A percentile compares a stretch with the other conserved stretches of the same genome.
Evolutionary conservation across 2,113 vertebrate genomes (phyloP).

Genomic region (Nesoenas mayeri): DNA sequence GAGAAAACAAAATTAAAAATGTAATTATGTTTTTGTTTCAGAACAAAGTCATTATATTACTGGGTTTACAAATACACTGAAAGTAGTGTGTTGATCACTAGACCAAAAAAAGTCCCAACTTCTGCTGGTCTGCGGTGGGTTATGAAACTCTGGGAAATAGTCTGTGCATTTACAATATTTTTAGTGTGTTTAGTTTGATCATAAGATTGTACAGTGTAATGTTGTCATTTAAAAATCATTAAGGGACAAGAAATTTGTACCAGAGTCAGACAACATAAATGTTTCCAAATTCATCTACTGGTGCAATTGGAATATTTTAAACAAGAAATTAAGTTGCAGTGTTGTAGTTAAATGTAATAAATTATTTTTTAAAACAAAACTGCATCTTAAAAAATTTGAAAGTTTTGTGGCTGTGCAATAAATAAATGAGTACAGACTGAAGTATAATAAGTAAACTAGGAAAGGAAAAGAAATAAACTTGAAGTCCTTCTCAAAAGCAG

Average conservation of each 20-base stretch:
- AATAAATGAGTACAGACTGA: not conserved
- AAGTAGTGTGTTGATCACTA: not conserved
- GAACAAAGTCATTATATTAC: not conserved
- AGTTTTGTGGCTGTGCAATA: not conserved
- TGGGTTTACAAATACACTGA: not conserved
- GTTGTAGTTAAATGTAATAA: not conserved
- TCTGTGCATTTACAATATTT: not conserved
- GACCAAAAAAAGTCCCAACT: not conserved
- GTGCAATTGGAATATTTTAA: not conserved
- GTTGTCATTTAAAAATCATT: not conserved
- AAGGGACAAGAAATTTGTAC: not conserved
- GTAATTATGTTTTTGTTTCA: slow-evolving; percentile 59
- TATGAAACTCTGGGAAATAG: not conserved
- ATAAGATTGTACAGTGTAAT: not conserved
- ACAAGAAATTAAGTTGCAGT: not conserved
- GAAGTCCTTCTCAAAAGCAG: not conserved
- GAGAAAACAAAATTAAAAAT: slow-evolving; percentile 80
- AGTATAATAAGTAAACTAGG: not conserved
- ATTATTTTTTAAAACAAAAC: not conserved
- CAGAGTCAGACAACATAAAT: not conserved
- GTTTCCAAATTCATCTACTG: not conserved
- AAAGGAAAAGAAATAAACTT: not conserved
- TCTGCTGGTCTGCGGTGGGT: not conserved
- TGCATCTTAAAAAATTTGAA: not conserved
- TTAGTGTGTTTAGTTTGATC: not conserved